Conservation (phyloP, 2,797 vertebrate species). For the Emys orbicularis region DNA sequence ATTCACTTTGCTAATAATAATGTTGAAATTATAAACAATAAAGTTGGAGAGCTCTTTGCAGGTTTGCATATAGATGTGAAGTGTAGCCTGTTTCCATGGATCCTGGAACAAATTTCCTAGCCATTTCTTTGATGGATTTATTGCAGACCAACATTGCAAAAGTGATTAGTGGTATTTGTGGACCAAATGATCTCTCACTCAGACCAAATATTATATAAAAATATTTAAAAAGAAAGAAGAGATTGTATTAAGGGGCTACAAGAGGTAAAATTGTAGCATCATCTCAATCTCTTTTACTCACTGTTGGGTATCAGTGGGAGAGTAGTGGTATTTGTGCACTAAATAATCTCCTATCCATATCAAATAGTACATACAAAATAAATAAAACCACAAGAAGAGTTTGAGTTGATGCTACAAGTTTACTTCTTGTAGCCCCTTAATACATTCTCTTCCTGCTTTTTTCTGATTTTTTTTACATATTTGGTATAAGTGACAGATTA, state of each 20-base stretch:
- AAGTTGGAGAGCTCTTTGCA: neutral
- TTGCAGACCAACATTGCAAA: neutral
- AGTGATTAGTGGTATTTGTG: neutral
- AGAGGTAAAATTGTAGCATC: neutral
- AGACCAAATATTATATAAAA: neutral
- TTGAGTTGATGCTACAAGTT: neutral
- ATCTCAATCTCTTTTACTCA: neutral
- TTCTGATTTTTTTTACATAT: neutral
- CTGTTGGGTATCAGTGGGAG: neutral
- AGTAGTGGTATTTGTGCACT: neutral
- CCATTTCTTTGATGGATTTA: neutral
- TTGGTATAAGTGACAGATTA: neutral
- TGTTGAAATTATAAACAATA: neutral
- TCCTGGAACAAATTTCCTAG: neutral
- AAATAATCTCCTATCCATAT: neutral
- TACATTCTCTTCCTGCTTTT: neutral
- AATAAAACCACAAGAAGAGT: neutral
- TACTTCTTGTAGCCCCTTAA: neutral
- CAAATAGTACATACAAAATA: neutral
- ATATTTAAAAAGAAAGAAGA: neutral
- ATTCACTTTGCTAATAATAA: neutral
- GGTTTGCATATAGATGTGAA: neutral
- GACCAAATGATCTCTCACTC: neutral
- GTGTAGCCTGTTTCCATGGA: neutral
- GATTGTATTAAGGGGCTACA: rapidly evolving